Base-by-base conservation (phyloP, 2,797 vertebrate species). In the Galagoides demidoff region DNA sequence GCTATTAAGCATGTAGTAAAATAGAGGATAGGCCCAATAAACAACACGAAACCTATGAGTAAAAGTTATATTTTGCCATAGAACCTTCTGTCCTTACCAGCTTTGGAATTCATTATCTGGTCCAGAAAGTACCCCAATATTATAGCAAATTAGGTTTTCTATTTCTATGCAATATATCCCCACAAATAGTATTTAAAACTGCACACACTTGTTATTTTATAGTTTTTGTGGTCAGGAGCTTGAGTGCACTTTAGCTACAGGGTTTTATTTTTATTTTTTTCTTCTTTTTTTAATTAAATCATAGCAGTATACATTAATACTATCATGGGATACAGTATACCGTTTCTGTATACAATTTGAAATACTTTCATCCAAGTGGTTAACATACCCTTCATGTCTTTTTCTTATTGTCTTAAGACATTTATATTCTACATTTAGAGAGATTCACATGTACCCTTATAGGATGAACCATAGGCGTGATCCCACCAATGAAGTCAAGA, bases 21-120 rank as follows among this genome's bases (percentile, higher is more conserved):
- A 68, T 11, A 88, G 10, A 88, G 4, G 16, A 63, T 64, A 94
- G 85, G 20, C 20, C 20, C 43, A 85, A 14, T 74, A 16, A 29
- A 25, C 85, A 39, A 22, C 11, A 39, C n/a, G 12, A 10, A 64
- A 74, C 1, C 7, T 19, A 63, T 45, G 45, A 64, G 22, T 86
- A 45, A 77, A 27, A 31, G n/a, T 68, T 68, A 34, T 17, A 22
- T 70, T 4, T 91, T 85, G 22, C 34, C 20, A 91, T 7, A 70
- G 29, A 76, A 52, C 52, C 11, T 55, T 61, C 19, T 31, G 11
- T 78, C 14, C 45, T 78, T 78, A 13, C 10, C 27, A 90, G n/a
- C 29, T 71, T 92, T 45, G 90, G 27, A 95, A 45, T 79, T 93
- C 59, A 76, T 93, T 14, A 34, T 55, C 55, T 88, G 25, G 7